Evolutionary conservation across 2,888 invertebrate genomes (phyloP), one percentile per base, ranked within the genome.

Genomic region (Sipunculus nudus): DNA sequence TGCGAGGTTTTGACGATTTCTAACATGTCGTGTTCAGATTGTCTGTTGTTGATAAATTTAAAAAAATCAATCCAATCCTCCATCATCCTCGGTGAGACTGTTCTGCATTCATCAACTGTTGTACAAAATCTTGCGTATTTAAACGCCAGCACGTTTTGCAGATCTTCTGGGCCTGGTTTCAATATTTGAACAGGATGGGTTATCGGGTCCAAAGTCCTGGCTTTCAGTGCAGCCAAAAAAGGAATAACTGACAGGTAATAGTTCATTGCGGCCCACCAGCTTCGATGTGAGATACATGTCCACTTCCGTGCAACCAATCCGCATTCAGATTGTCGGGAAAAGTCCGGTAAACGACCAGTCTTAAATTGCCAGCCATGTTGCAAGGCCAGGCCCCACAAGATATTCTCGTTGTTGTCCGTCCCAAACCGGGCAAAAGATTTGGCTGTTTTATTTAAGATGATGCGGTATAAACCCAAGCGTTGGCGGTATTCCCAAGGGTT

Each of bases 221-320:
- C 57, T 1, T 58, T 21, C 0, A 58, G 28, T 13, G 55, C 39
- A 19, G 53, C 61, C 3, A 64, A 21, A 38, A 64, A 64, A 19
- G 64, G 61, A 1, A 64, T 35, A 4, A 58, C 54, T 16, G 53
- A 50, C 28, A 64, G 45, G 46, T 54, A 54, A 32, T 64, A 64
- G 45, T 64, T 64, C 39, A 58, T 61, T 8, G 45, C 35, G 2
- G 54, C 61, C 64, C 64, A 64, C 64, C 64, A 64, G 26, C 64
- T 64, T 2, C 32, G 35, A 4, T 21, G 28, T 5, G 61, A 53
- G 3, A 64, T 50, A 26, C 61, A 50, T 13, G 8, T 2, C 16
- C 13, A 6, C 3, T 29, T 10, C n/a, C n/a, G n/a, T n/a, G n/a
- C n/a, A n/a, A n/a, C n/a, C n/a, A n/a, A n/a, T n/a, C n/a, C n/a